Evolutionary conservation across 2,797 vertebrate species (phyloP), one percentile per base, ranked within the genome.

Genomic region (Cyclura pinguis): DNA sequence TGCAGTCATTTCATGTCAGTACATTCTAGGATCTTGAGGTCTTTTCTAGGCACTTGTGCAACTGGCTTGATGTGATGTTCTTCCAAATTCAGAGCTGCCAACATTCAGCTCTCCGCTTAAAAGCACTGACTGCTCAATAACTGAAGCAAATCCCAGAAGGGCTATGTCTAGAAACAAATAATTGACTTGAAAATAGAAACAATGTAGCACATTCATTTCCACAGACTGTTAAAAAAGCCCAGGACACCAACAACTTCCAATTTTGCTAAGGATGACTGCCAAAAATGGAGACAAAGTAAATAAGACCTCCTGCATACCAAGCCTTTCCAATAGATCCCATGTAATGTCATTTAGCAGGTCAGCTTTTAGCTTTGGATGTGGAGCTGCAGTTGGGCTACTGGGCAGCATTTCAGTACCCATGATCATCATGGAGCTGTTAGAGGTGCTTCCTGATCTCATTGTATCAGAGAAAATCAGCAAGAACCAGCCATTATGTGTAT

Each of bases 311-410:
- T n/a, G 29, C 72, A 87, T 29, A 59, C 42, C 76, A 50, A 2
- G 59, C 72, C 47, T 72, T 84, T 90, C 83, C 76, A 47, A 64
- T 59, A 87, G 86, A 9, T 50, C 81, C 24, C 20, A 10, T 7
- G 64, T 50, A 20, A 91, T 55, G 84, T 24, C 74, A 87, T 78
- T 84, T 90, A 80, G n/a, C 16, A 59, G 64, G 77, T 72, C 76
- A 86, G n/a, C 73, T 88, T 85, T 89, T 73, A 67, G 84, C 73
- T 89, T 78, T 76, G 52, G 64, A 83, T 88, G 62, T 78, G 83
- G 29, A 90, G 74, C 38, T 80, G 20, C 16, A 78, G 81, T 12
- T 1, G 14, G 82, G 29, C 8, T 47, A 64, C 47, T 64, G 73
- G 84, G 72, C 29, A 32, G 24, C 3, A 57, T 52, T 35, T 67